phyloP scores from a whole-genome alignment of 2,113 vertebrate genomes.

The Urocolius indicus region DNA sequence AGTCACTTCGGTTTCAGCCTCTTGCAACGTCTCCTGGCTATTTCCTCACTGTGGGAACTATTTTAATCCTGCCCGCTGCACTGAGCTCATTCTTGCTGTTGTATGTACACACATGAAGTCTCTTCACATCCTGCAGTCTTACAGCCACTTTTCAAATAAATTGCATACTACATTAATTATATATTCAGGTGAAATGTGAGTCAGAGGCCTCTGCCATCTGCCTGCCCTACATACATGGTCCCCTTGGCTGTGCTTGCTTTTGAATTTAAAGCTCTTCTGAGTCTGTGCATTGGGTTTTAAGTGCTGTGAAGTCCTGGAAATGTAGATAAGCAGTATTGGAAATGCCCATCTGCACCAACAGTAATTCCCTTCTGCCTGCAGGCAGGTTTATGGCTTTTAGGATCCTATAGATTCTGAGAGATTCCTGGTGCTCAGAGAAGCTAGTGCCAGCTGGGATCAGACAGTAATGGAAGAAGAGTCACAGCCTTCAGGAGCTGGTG shows the following conservation, averaged over 20 bases:
- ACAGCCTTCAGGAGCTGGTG: not conserved
- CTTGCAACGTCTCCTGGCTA: constrained; percentile 8
- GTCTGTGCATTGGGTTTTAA: not conserved
- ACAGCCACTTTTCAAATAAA: constrained; percentile 14
- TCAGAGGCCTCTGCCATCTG: not conserved
- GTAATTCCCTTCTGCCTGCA: not conserved
- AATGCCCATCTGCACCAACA: not conserved
- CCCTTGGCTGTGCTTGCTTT: not conserved
- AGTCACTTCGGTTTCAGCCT: not conserved
- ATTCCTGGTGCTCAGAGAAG: not conserved
- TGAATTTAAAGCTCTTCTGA: not conserved
- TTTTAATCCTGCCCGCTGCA: not conserved
- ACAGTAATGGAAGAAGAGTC: not conserved
- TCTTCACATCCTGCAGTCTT: constrained; percentile 1
- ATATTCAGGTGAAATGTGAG: constrained; percentile 30
- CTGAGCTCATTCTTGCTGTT: not conserved
- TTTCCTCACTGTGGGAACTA: constrained; percentile 35
- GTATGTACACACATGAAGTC: not conserved
- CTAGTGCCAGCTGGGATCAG: not conserved
- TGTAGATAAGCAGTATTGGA: not conserved
- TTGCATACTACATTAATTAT: constrained; percentile 25
- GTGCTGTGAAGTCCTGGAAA: not conserved
- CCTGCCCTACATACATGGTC: not conserved
- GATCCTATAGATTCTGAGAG: not conserved
- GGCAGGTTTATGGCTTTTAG: constrained; percentile 5